Base-by-base conservation (phyloP, 2,888 invertebrate genomes). In the Blomia tropicalis region DNA sequence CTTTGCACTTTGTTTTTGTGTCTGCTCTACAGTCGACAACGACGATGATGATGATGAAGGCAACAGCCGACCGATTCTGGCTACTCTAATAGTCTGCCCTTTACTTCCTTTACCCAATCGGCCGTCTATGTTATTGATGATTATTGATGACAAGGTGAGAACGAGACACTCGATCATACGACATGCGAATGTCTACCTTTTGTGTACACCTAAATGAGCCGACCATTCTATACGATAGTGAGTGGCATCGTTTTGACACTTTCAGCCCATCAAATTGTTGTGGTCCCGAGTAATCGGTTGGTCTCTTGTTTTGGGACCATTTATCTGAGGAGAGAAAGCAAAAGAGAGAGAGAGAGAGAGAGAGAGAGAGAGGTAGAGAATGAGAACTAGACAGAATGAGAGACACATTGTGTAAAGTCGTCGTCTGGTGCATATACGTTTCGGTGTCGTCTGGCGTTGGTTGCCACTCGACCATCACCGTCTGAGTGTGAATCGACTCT, bases 61-160 rank as follows among this genome's bases (percentile, higher is more conserved):
- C n/a, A n/a, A n/a, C n/a, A n/a, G n/a, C n/a, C n/a, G n/a, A n/a
- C n/a, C n/a, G n/a, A n/a, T n/a, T n/a, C n/a, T n/a, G n/a, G n/a
- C 41, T n/a, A 41, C 41, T n/a, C 14, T n/a, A 14, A 41, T n/a
- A 47, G 51, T 25, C 7, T n/a, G 7, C 51, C n/a, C 23, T 47
- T 47, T n/a, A 14, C 51, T 27, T n/a, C 51, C 51, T 19, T 47
- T 47, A 14, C 7, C 36, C 27, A n/a, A 47, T 47, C 51, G 51
- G 22, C 51, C n/a, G 51, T 47, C 51, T 47, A n/a, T n/a, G 51
- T 47, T 47, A 47, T 47, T 47, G 51, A 47, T 47, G 51, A 47
- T 47, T 47, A 47, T 47, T 47, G 51, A 47, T 47, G 51, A 47
- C 51, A 47, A 47, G 51, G 51, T 47, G 51, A 47, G 51, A 47